Base-by-base conservation (phyloP, 2,888 invertebrate genomes). In the Plebejus anna region DNA sequence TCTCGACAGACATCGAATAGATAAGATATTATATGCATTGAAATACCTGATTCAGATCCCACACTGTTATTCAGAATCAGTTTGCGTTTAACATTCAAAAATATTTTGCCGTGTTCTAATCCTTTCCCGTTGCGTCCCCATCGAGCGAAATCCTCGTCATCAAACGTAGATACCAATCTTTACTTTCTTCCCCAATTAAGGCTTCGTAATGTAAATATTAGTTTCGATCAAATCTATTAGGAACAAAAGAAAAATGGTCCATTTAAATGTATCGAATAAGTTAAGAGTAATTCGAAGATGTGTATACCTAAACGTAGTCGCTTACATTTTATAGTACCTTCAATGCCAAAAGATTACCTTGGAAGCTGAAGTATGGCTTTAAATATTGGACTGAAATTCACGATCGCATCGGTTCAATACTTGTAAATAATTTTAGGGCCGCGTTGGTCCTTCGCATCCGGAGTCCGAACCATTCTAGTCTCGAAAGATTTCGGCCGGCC, bases 231-330 rank as follows among this genome's bases (percentile, higher is more conserved):
- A 89, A 87, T 84, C 83, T 83, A 87, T 88, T 88, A 88, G 83
- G 87, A 90, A 90, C 88, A 88, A 90, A 88, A 85, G 83, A 85
- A 86, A 88, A 89, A 91, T 88, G 93, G 92, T 93, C 93, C 92
- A 92, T 90, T 92, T 90, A 89, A 88, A 82, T 88, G 86, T 88
- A 90, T 88, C 86, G 87, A 87, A 82, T 90, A 90, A 88, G 76
- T 85, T 91, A 91, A 90, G 89, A 84, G 82, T 82, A 82, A 82
- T 81, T 83, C 86, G 85, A 85, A 83, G 82, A 85, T 86, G 82
- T 81, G 88, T 89, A 88, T 87, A 89, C 86, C 86, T 85, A 80
- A 82, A 81, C 81, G 81, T 86, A 87, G 86, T 86, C 84, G 89
- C 88, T 88, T 88, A 81, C 78, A 81, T 83, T 86, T 84, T 87